phyloP scores from a whole-genome alignment of 2,888 invertebrate species.

The Rhamnusium bicolor region DNA sequence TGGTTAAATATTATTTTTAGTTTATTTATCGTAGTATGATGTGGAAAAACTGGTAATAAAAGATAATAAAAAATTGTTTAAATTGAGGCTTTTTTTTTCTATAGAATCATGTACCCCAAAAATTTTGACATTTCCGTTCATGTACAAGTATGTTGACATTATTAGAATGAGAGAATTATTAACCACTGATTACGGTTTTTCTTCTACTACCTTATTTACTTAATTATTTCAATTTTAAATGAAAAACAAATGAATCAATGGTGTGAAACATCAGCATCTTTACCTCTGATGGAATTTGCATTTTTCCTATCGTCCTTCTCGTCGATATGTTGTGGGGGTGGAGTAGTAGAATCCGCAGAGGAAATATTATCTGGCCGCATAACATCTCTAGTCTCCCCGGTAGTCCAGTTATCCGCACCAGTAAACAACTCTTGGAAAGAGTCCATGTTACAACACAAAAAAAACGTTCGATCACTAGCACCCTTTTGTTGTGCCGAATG shows the following conservation, averaged over 20 bases:
- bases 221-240: not conserved
- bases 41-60: no score
- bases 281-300: conserved; percentile 80
- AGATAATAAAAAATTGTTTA: no score
- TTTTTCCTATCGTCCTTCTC: conserved; percentile 75
- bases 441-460: conserved; percentile 68
- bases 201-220: not conserved
- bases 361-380: conserved; percentile 59
- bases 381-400: conserved; percentile 49
- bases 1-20: no score
- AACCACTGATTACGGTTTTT: not conserved
- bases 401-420: conserved; percentile 64
- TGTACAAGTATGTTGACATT: no score
- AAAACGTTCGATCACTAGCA: conserved; percentile 54
- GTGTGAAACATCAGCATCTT: not conserved
- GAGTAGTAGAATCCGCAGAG: conserved; percentile 77
- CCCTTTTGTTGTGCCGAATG: conserved; percentile 41
- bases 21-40: no score
- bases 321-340: conserved; percentile 72
- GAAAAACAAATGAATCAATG: not conserved
- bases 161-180: no score
- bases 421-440: conserved; percentile 71
- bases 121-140: no score
- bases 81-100: no score
- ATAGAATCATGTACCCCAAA: no score